Conservation (phyloP, 2,113 vertebrate species). For the Nanorana parkeri region DNA sequence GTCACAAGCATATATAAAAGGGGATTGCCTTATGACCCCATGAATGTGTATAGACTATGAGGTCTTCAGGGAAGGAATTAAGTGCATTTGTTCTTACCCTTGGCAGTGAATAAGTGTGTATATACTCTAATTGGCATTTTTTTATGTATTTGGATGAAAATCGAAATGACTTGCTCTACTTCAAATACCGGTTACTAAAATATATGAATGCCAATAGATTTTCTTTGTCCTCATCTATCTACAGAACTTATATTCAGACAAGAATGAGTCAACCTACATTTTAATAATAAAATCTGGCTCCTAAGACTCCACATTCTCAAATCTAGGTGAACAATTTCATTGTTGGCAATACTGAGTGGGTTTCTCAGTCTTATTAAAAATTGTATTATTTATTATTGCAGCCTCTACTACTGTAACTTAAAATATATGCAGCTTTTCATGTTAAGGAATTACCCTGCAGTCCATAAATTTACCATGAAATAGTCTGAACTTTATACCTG, state of each 20-base stretch:
- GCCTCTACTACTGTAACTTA: conserved; percentile 1
- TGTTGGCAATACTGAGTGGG: conserved; percentile 18
- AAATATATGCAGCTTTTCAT: conserved; percentile 43
- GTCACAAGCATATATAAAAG: too few relatives aligned
- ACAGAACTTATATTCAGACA: conserved; percentile 13
- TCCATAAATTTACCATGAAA: conserved; percentile 52
- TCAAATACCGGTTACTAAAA: neutral
- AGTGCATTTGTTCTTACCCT: too few relatives aligned
- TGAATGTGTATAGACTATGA: too few relatives aligned
- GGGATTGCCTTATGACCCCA: too few relatives aligned
- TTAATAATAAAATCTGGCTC: neutral
- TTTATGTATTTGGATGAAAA: too few relatives aligned
- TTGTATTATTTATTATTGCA: conserved; percentile 45
- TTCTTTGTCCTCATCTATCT: neutral
- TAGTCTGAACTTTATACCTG: conserved; percentile 53
- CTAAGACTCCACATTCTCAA: neutral
- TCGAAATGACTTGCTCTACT: too few relatives aligned
- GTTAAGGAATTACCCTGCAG: conserved; percentile 43
- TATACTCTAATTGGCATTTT: too few relatives aligned
- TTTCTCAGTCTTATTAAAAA: conserved; percentile 47
- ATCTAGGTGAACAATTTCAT: conserved; percentile 4
- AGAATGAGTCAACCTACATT: neutral
- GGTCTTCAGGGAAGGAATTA: too few relatives aligned
- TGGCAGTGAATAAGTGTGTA: too few relatives aligned
- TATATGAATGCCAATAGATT: neutral